A percentile compares a stretch with the other conserved stretches of the same genome.
Conservation (phyloP, 2,797 vertebrate genomes). For the Hydrolagus colliei region DNA sequence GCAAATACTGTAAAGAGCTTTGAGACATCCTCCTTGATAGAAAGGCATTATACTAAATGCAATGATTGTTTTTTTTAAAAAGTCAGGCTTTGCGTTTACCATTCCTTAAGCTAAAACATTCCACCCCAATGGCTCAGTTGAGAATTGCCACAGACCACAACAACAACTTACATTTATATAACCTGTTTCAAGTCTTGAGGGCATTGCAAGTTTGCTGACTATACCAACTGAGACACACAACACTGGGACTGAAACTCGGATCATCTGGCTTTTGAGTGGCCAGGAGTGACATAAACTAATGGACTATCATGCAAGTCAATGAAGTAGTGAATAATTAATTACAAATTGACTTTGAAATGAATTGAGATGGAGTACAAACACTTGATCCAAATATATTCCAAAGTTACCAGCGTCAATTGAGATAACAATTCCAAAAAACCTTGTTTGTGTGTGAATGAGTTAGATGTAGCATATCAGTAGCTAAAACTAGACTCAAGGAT, state of each 20-base stretch:
- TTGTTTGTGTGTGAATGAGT: background rate
- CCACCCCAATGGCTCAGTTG: background rate
- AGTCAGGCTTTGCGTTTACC: too few species aligned
- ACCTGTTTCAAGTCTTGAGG: too few species aligned
- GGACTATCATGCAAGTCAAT: background rate
- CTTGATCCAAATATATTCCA: background rate
- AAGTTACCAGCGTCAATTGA: background rate
- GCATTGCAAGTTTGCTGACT: too few species aligned
- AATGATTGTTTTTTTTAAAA: too few species aligned
- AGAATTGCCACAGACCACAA: background rate
- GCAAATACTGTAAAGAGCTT: too few species aligned
- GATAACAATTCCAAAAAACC: background rate
- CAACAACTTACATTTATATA: too few species aligned
- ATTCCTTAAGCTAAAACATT: background rate
- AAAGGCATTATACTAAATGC: too few species aligned
- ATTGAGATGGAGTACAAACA: background rate
- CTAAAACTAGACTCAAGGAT: too few species aligned
- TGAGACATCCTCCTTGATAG: too few species aligned
- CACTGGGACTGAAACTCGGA: background rate
- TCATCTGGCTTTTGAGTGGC: background rate
- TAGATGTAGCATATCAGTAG: background rate
- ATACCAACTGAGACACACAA: background rate
- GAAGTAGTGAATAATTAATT: background rate
- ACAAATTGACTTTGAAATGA: background rate
- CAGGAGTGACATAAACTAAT: background rate